Evolutionary conservation across 2,113 vertebrate species (phyloP).

Genomic region (Parus major): DNA sequence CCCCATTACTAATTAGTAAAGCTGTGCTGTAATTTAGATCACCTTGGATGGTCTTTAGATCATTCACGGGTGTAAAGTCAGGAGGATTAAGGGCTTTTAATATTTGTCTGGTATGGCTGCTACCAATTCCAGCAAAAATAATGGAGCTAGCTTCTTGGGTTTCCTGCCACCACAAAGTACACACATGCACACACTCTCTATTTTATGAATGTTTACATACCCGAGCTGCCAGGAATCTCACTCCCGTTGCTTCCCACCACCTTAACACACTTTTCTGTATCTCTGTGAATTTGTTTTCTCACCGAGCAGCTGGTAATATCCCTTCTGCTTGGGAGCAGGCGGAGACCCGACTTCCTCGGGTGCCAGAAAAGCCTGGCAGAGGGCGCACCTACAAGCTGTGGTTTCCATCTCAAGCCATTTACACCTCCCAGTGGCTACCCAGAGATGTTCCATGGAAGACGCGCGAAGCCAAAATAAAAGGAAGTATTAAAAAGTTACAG

Average conservation of each 20-base stretch:
- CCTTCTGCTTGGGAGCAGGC: conserved; percentile 63
- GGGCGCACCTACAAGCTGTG: conserved; percentile 7
- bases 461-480: background rate
- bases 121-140: conserved; percentile 56
- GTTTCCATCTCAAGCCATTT: conserved; percentile 35
- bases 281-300: conserved; percentile 53
- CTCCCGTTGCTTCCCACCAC: conserved; percentile 63
- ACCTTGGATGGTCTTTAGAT: conserved; percentile 14
- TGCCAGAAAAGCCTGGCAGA: conserved; percentile 37
- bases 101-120: background rate
- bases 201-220: conserved; percentile 75
- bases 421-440: conserved; percentile 44
- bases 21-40: background rate
- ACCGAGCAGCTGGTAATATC: conserved; percentile 59
- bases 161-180: conserved; percentile 52
- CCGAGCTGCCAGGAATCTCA: conserved; percentile 72
- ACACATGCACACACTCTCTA: conserved; percentile 34
- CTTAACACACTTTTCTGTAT: conserved; percentile 41
- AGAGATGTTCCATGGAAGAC: conserved; percentile 15
- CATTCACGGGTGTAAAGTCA: conserved; percentile 52
- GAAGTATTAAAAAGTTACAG: conserved; percentile 18
- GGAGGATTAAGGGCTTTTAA: conserved; percentile 41
- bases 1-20: background rate
- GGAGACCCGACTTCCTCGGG: conserved; percentile 1
- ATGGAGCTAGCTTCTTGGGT: conserved; percentile 21